Evolutionary conservation across 2,888 invertebrate genomes (phyloP), one percentile per base, ranked within the genome.

Genomic region (Melikaiella ostensackeni): DNA sequence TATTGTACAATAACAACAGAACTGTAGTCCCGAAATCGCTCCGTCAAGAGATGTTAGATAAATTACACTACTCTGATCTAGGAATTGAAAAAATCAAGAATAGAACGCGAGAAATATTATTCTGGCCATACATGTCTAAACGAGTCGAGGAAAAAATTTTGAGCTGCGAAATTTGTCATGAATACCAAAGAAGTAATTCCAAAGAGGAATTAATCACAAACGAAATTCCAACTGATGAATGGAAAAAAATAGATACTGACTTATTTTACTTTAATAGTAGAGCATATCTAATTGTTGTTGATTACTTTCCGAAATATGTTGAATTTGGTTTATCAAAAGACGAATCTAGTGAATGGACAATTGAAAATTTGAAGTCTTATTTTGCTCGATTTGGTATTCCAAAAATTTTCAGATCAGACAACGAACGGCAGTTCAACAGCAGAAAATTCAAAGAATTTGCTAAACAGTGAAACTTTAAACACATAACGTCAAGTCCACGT

Each of bases 351-450:
- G 50, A 57, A 63, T 55, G 75, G 5, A 75, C 66, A 2, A 80
- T 82, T 19, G 66, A 73, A 24, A 21, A 63, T 11, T n/a, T 81
- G n/a, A 82, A 81, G 30, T 79, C 77, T 1, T 63, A 62, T 42
- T 81, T 82, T 55, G 30, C 77, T 0, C 61, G 80, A 6, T 79
- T 74, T 42, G 79, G 83, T n/a, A n/a, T n/a, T n/a, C n/a, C n/a
- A n/a, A n/a, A n/a, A n/a, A n/a, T n/a, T n/a, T n/a, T n/a, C n/a
- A n/a, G n/a, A n/a, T n/a, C n/a, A n/a, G n/a, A n/a, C n/a, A n/a
- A n/a, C n/a, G n/a, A n/a, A n/a, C n/a, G n/a, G n/a, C n/a, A n/a
- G n/a, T n/a, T n/a, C n/a, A n/a, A n/a, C n/a, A n/a, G n/a, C n/a
- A n/a, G n/a, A n/a, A n/a, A n/a, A n/a, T n/a, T n/a, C n/a, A n/a